Base-by-base conservation (phyloP, 2,888 invertebrate species). In the Spatulosminthurus flaviceps region DNA sequence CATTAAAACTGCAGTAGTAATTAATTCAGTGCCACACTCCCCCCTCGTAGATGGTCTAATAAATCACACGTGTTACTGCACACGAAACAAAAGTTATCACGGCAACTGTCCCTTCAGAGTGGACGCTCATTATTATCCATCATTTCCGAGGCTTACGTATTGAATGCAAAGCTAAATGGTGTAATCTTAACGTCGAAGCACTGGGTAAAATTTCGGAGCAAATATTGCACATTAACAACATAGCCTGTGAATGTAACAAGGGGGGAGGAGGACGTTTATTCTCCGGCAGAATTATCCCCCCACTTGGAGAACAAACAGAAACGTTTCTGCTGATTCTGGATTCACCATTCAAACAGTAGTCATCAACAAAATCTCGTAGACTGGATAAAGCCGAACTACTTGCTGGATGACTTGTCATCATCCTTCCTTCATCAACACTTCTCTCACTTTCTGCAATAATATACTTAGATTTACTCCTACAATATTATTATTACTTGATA, bases 331-430 rank as follows among this genome's bases (percentile, higher is more conserved):
- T 24, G 24, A 64, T 26, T 64, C 19, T 60, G 19, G 60, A 9
- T 60, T 9, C 64, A 9, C 24, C 51, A 51, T 22, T 64, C 64
- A n/a, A 24, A 9, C 22, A 64, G 24, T 64, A 64, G 13, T 64
- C 64, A 26, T 64, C 24, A 26, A 64, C 64, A 26, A 64, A 64
- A 26, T 64, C 22, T 64, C 64, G 64, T 11, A 64, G 64, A 26
- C 64, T 64, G 22, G 64, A 64, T 24, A 64, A 64, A 1, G 64
- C 24, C 9, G 22, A 26, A 16, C 64, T 64, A 16, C 16, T 51
- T 9, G 51, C n/a, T n/a, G n/a, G 1, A 51, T 13, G n/a, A 51
- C 19, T 51, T 51, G 7, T 19, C 16, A n/a, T 51, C 51, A 5
- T 51, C 16, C n/a, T n/a, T n/a, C n/a, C n/a, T n/a, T 16, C 51